A percentile compares a stretch with the other conserved stretches of the same genome.
phyloP scores from a whole-genome alignment of 2,113 vertebrate genomes.

The rabbit (Oryctolagus cuniculus) region DNA sequence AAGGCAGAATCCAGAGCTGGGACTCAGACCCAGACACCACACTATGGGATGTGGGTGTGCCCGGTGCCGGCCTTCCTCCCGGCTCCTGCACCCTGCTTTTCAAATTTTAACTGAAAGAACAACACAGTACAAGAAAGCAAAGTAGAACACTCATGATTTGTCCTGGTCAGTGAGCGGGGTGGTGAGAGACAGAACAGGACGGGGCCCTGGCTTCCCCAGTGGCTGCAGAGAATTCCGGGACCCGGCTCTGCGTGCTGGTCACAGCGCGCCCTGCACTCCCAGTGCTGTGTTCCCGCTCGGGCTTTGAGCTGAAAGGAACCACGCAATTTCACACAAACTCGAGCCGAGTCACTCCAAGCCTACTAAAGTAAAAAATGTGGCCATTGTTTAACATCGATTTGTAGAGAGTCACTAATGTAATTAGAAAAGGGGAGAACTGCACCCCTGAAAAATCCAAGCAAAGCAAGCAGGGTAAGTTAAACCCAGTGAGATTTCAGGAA shows the following conservation, averaged over 20 bases:
- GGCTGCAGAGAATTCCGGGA: neutral
- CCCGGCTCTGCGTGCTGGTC: no score
- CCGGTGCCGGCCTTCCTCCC: no score
- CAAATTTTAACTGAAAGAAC: no score
- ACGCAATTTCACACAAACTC: neutral
- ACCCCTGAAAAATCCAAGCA: slow-evolving; percentile 25
- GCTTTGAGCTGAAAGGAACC: neutral
- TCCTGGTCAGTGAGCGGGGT: neutral
- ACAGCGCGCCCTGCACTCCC: no score
- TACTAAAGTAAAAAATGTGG: neutral
- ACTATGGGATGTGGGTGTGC: no score
- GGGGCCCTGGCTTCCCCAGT: neutral
- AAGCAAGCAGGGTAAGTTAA: neutral
- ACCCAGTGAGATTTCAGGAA: neutral
- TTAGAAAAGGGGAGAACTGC: neutral
- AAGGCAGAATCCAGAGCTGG: no score
- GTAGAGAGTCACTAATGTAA: neutral
- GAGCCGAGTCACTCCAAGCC: neutral
- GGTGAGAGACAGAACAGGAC: no score
- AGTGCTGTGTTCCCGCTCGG: neutral
- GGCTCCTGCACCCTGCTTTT: no score
- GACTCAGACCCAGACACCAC: no score
- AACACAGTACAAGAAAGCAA: neutral
- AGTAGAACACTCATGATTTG: neutral
- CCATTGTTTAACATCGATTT: neutral